Conservation (phyloP, 2,113 vertebrate species). For the Hirundichthys speculiger region DNA sequence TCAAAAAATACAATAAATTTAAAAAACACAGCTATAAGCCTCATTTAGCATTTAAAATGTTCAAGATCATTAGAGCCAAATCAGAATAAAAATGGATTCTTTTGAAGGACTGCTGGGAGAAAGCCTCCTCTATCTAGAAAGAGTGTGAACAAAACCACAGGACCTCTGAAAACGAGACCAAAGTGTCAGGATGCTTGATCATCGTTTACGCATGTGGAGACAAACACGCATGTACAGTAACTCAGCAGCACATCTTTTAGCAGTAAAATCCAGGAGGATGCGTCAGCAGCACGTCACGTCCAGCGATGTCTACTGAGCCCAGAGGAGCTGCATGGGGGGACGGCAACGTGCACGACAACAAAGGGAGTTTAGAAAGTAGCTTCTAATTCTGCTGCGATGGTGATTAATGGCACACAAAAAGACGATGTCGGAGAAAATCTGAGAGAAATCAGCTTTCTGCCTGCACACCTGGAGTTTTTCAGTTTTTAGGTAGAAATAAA, state of each 20-base stretch:
- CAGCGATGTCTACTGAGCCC: slow-evolving; percentile 21
- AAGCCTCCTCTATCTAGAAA: too few relatives aligned
- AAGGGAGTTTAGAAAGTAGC: slow-evolving; percentile 32
- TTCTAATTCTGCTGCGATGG: slow-evolving; percentile 61
- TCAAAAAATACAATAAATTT: too few relatives aligned
- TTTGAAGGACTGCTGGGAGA: too few relatives aligned
- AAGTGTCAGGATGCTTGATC: too few relatives aligned
- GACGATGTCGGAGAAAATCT: slow-evolving; percentile 21
- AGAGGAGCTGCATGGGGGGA: slow-evolving; percentile 4
- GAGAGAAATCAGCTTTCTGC: slow-evolving; percentile 20
- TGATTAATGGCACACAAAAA: slow-evolving; percentile 62
- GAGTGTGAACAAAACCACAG: too few relatives aligned
- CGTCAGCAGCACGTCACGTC: slow-evolving; percentile 36
- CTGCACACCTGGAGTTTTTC: slow-evolving; percentile 4
- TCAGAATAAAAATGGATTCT: too few relatives aligned
- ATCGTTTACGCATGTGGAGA: too few relatives aligned
- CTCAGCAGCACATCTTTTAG: slow-evolving; percentile 18
- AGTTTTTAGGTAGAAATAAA: slow-evolving; percentile 22
- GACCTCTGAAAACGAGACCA: too few relatives aligned
- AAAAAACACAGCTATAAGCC: too few relatives aligned
- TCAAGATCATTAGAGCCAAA: too few relatives aligned
- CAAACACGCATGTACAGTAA: slow-evolving; percentile 1
- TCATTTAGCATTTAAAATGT: too few relatives aligned
- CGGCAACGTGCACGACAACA: slow-evolving; percentile 4
- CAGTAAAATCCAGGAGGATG: slow-evolving; percentile 15